Evolutionary conservation across 2,113 vertebrate species (phyloP).

Genomic region (Nothoprocta pentlandii): DNA sequence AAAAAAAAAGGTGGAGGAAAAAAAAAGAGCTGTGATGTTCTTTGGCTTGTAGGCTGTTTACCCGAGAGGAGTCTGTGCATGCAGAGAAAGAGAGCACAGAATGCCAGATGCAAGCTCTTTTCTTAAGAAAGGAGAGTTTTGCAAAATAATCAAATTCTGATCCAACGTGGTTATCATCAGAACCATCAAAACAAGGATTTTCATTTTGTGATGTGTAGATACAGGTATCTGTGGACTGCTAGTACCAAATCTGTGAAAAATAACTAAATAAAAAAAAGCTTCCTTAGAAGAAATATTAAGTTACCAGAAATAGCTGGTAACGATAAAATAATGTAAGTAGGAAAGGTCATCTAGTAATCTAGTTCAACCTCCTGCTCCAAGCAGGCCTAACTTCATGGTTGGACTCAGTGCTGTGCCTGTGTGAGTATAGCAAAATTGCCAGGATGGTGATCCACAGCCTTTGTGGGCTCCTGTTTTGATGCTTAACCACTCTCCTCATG

Average conservation of each 20-base stretch:
- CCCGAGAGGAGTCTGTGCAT: neutral
- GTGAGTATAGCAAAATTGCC: neutral
- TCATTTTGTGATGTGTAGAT: neutral
- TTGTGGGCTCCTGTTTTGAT: neutral
- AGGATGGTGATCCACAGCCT: neutral
- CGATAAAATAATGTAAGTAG: neutral
- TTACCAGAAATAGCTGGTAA: neutral
- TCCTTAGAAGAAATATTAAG: neutral
- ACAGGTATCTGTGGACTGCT: conserved; percentile 28
- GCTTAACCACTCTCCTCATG: neutral
- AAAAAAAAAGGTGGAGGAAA: neutral
- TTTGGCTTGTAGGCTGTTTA: neutral
- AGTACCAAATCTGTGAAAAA: conserved; percentile 26
- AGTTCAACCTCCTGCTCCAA: neutral
- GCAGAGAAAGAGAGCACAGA: neutral
- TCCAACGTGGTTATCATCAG: conserved; percentile 29
- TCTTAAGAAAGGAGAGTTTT: conserved; percentile 4
- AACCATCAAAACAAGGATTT: conserved; percentile 11
- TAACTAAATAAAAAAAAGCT: neutral
- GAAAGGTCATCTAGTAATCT: neutral
- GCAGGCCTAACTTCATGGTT: neutral
- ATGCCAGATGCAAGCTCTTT: neutral
- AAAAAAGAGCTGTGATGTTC: neutral
- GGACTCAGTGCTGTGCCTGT: neutral
- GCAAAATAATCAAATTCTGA: conserved; percentile 17